Percentiles rank a stretch among this genome's conserved stretches.
These are phyloP conservation scores for Cairina moschata DNA, from an alignment of 2,113 vertebrate genomes.

Conservation along the genomic window DNA sequence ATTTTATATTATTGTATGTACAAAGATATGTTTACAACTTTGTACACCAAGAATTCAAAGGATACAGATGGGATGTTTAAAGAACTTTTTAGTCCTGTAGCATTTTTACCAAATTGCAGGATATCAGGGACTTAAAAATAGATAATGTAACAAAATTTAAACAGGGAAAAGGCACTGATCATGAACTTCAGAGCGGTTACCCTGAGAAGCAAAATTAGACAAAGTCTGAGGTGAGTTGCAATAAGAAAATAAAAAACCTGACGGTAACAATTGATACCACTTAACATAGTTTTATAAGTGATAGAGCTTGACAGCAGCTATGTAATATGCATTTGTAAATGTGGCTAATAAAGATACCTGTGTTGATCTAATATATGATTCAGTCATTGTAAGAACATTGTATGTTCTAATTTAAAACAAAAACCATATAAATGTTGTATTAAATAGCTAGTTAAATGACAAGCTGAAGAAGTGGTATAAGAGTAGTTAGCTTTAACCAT, in stretches of 20 bases:
- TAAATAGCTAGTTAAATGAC: not conserved
- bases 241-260: not conserved
- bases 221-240: not conserved
- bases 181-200: not conserved
- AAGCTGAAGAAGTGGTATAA: not conserved
- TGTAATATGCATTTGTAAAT: not conserved
- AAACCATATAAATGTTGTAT: not conserved
- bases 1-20: not conserved
- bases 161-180: not conserved
- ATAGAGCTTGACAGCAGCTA: not conserved
- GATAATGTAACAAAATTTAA: not conserved
- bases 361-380: not conserved
- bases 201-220: not conserved
- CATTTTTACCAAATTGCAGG: not conserved
- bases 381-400: not conserved
- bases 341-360: not conserved
- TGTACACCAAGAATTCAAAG: not conserved
- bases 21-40: not conserved
- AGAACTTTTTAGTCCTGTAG: not conserved
- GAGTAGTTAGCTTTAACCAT: not conserved
- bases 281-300: not conserved
- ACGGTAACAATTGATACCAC: not conserved
- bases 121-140: not conserved
- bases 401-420: not conserved
- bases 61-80: not conserved